Evolutionary conservation across 2,888 invertebrate genomes (phyloP), one percentile per base, ranked within the genome.

Genomic region (Trichopria drosophilae): DNA sequence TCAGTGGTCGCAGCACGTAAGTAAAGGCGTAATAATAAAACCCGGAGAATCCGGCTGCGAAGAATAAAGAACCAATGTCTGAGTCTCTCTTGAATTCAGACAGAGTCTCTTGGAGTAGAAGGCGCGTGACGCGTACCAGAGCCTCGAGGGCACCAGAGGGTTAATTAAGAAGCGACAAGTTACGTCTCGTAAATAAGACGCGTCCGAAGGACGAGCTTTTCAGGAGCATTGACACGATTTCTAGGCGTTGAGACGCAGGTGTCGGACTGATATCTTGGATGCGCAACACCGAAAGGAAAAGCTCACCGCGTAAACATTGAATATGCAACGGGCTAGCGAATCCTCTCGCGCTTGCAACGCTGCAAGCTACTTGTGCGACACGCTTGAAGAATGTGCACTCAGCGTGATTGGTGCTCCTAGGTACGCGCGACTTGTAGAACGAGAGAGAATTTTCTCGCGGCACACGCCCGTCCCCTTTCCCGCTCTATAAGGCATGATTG

Each of bases 311-410:
- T n/a, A 57, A 57, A 59, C 53, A 57, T 59, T 59, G 56, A 61
- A 61, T 59, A 59, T 57, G 56, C 57, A 58, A 54, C 45, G 53
- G 55, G 35, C 53, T 53, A 54, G 49, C 55, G 39, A 48, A 45
- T 37, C 47, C 51, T 50, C 37, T 28, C 29, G 6, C 10, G 44
- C 40, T 39, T 57, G 44, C 29, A 45, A 35, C 36, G 29, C 40
- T 28, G 22, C 34, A 20, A 29, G 24, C 41, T 31, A 41, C 29
- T 40, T 40, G 40, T 29, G 31, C 34, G 28, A 32, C 62, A 54
- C 55, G 60, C 62, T 68, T 69, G 69, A 72, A 71, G 67, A 69
- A 69, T 69, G 66, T 71, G 69, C 72, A 72, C 72, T 72, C 69
- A 68, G 63, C 62, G 67, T 69, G 72, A 73, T 73, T 73, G 73